Conservation (phyloP, 2,888 invertebrate genomes). For the Scaptomyza caliginosa region DNA sequence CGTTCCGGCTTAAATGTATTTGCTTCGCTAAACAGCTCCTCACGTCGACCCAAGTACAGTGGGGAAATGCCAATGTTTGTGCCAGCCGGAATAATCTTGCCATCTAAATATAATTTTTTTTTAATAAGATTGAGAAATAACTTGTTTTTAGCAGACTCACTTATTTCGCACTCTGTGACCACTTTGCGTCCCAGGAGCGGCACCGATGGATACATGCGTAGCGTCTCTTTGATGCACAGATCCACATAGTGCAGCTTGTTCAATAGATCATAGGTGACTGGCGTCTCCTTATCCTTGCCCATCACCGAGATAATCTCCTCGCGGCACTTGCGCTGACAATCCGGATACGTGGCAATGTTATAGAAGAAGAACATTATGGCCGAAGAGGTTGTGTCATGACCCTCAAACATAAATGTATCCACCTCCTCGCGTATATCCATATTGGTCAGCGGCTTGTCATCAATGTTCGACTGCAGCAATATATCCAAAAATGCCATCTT, state of each 20-base stretch:
- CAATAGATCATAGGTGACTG: constrained; percentile 80
- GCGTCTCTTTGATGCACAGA: constrained; percentile 82
- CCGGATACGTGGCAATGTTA: constrained; percentile 84
- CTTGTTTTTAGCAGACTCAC: constrained; percentile 57
- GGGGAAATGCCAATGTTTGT: constrained; percentile 82
- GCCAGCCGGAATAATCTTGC: constrained; percentile 82
- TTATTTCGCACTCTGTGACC: constrained; percentile 81
- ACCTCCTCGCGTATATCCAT: constrained; percentile 88
- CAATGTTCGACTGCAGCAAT: constrained; percentile 86
- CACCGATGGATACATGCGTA: constrained; percentile 82
- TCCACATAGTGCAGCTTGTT: constrained; percentile 82
- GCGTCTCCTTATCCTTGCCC: constrained; percentile 77
- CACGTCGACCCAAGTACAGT: constrained; percentile 76
- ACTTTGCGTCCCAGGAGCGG: constrained; percentile 82
- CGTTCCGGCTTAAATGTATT: constrained; percentile 82
- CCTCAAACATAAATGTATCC: constrained; percentile 90
- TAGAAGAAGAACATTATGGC: constrained; percentile 85
- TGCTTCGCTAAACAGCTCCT: constrained; percentile 79
- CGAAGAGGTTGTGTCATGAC: constrained; percentile 85
- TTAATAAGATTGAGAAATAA: no score
- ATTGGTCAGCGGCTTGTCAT: constrained; percentile 86
- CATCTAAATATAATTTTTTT: constrained; percentile 73
- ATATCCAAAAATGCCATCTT: constrained; percentile 89
- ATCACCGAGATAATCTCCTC: constrained; percentile 84
- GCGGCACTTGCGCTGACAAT: constrained; percentile 84